Evolutionary conservation across 2,888 invertebrate genomes (phyloP).

Genomic region (Pammene fasciana): DNA sequence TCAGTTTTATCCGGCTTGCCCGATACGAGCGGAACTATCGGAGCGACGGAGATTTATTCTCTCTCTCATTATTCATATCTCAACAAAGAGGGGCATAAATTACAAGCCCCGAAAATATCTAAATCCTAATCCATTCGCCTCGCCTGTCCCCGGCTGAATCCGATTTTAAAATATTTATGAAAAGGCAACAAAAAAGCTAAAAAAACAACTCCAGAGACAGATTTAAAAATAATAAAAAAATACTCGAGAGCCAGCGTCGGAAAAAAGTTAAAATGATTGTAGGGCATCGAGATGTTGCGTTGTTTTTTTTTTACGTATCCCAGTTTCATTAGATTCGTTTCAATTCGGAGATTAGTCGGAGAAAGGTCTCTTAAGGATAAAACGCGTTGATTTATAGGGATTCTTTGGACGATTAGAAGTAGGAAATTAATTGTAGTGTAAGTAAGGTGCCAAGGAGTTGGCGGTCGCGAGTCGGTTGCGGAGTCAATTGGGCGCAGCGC

Average conservation of each 20-base stretch:
- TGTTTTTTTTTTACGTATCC: slow-evolving; percentile 72
- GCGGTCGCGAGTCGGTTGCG: slow-evolving; percentile 43
- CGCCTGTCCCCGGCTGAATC: slow-evolving; percentile 80
- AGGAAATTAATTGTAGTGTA: slow-evolving; percentile 75
- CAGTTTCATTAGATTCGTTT: slow-evolving; percentile 81
- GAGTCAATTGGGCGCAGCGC: slow-evolving; percentile 28
- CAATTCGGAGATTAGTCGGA: slow-evolving; percentile 80
- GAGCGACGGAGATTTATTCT: slow-evolving; percentile 61
- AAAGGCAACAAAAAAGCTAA: slow-evolving; percentile 72
- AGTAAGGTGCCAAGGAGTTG: slow-evolving; percentile 43
- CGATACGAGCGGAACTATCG: slow-evolving; percentile 45
- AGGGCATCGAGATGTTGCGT: slow-evolving; percentile 72
- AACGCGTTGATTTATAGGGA: slow-evolving; percentile 79
- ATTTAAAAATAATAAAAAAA: slow-evolving; percentile 77
- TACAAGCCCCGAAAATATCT: slow-evolving; percentile 80
- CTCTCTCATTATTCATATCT: slow-evolving; percentile 79
- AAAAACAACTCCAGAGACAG: slow-evolving; percentile 71
- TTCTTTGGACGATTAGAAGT: slow-evolving; percentile 68
- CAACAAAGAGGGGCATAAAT: slow-evolving; percentile 80
- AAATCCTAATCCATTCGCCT: slow-evolving; percentile 82
- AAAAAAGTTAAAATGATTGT: slow-evolving; percentile 82
- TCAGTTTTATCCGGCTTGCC: slow-evolving; percentile 25
- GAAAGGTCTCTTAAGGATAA: slow-evolving; percentile 77
- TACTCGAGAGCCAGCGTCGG: slow-evolving; percentile 73
- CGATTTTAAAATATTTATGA: slow-evolving; percentile 83